Evolutionary conservation across 2,888 invertebrate species (phyloP), one percentile per base, ranked within the genome.

Genomic region (Volucella zonaria): DNA sequence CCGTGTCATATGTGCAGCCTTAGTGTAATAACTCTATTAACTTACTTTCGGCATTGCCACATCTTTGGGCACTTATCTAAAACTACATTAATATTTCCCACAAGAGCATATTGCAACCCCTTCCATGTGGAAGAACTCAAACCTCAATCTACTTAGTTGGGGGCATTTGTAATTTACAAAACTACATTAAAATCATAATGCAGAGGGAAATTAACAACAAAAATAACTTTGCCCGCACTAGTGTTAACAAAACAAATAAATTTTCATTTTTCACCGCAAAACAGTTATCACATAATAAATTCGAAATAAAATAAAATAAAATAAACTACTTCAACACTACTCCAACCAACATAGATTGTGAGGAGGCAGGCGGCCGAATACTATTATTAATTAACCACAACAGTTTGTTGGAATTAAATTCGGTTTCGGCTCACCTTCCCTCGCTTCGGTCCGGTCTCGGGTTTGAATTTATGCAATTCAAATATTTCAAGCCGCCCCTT

Each of bases 381-480:
- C 31, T 31, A 62, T 74, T 74, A 73, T 76, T 81, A 85, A 85
- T 81, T 77, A 66, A 85, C 85, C 85, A 52, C 85, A 85, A 64
- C 73, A 76, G 62, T 73, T 81, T 73, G 81, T 73, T 64, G 54
- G 64, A 68, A 68, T 85, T 51, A 71, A 76, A 81, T 67, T 62
- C 66, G 15, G 64, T 58, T 31, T 4, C 31, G 31, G 31, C 31
- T 31, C 6, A 31, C 6, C 6, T 31, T 1, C 6, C 3, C 38
- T 14, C 6, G 52, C 42, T 11, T 51, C 40, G 2, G 23, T 11
- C 18, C 10, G 3, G 15, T 3, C 43, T n/a, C 45, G 11, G 43
- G 47, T 68, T n/a, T 8, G 66, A 75, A 74, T 81, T 68, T 76
- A 76, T 68, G 76, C 67, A 85, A 81, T 68, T 71, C 59, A 70